phyloP scores from a whole-genome alignment of 2,888 invertebrate genomes.

The Xanthia togata region DNA sequence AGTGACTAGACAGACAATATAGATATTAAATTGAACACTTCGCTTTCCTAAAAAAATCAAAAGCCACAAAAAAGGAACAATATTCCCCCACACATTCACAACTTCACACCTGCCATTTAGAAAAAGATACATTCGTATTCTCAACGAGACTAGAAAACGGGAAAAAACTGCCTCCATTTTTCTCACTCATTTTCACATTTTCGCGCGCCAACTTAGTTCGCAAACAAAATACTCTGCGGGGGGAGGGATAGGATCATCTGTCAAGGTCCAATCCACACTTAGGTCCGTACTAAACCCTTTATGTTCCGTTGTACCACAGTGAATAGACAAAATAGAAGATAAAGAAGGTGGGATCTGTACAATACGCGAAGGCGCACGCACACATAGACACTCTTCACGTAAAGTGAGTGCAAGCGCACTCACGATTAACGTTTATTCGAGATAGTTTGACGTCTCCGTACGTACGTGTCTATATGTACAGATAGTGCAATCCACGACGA shows the following conservation, averaged over 20 bases:
- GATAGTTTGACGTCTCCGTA: not conserved
- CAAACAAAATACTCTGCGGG: conserved; percentile 50
- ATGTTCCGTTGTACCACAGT: conserved; percentile 61
- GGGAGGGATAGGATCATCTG: conserved; percentile 67
- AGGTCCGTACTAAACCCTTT: conserved; percentile 75
- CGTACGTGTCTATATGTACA: not conserved
- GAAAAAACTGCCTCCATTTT: conserved; percentile 58
- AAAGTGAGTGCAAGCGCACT: not conserved
- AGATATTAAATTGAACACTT: not conserved
- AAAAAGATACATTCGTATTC: conserved; percentile 51
- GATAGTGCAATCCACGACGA: too few species aligned
- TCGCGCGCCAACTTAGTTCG: conserved; percentile 54
- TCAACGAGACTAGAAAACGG: conserved; percentile 46
- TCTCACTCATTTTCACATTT: conserved; percentile 65
- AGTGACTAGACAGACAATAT: not conserved
- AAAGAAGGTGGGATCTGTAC: conserved; percentile 9
- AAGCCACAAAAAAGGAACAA: conserved; percentile 5
- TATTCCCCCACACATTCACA: conserved; percentile 21
- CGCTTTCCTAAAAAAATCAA: not conserved
- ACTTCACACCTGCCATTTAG: conserved; percentile 40
- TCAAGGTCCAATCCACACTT: conserved; percentile 71
- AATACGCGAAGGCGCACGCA: not conserved
- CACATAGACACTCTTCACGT: not conserved
- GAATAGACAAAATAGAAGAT: conserved; percentile 10
- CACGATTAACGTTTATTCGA: not conserved